Conservation (phyloP, 2,888 invertebrate genomes). For the Steinernema scapterisci region DNA sequence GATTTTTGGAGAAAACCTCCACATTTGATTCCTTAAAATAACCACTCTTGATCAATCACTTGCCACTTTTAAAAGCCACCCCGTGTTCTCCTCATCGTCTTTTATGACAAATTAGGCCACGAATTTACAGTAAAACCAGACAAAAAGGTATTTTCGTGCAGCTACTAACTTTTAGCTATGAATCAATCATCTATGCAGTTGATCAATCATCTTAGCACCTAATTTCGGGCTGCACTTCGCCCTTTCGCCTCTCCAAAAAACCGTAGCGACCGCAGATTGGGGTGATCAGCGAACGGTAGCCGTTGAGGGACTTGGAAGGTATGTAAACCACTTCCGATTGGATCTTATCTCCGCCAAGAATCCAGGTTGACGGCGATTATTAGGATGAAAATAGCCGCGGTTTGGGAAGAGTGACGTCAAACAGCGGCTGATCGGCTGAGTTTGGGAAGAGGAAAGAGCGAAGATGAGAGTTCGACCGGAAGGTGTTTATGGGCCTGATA, state of each 20-base stretch:
- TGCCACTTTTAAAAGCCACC: too few relatives aligned
- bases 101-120: too few relatives aligned
- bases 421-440: neutral
- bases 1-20: too few relatives aligned
- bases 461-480: slow-evolving; percentile 19
- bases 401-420: too few relatives aligned
- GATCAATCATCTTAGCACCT: neutral
- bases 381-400: neutral
- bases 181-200: neutral
- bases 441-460: neutral
- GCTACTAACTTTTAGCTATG: too few relatives aligned
- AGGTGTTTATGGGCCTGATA: slow-evolving; percentile 14
- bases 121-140: too few relatives aligned
- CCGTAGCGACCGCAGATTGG: neutral
- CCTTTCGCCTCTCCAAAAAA: neutral
- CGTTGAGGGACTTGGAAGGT: neutral
- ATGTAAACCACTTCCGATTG: too few relatives aligned
- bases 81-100: too few relatives aligned
- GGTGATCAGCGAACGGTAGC: neutral
- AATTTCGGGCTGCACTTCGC: neutral
- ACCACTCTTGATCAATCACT: too few relatives aligned
- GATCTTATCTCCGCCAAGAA: neutral
- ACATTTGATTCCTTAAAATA: too few relatives aligned
- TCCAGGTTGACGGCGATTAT: neutral
- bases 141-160: too few relatives aligned